Base-by-base conservation (phyloP, 2,888 invertebrate genomes). In the Tricholauxania praeusta region DNA sequence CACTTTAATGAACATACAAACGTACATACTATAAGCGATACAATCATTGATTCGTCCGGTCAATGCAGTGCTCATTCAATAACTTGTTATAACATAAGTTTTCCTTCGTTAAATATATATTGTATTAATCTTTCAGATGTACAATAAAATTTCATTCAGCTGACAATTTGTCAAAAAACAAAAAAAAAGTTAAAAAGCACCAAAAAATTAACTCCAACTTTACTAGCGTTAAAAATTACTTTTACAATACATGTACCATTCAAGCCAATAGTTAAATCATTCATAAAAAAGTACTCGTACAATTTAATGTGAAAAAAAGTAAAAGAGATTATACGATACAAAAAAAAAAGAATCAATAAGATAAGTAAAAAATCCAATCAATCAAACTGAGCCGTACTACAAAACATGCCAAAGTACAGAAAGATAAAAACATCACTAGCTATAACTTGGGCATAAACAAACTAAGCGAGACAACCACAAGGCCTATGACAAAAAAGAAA, bases 331-430 rank as follows among this genome's bases (percentile, higher is more conserved):
- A 62, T 60, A 66, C 28, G 49, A 8, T 53, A 64, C 48, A 49
- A 74, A 62, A 66, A 76, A 68, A 57, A 72, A 72, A 79, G 83
- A 83, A 83, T 84, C 84, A 84, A 84, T 83, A 83, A 84, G 82
- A 82, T 82, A 84, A 84, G 82, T 83, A 82, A 83, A 80, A 80
- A 85, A 85, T 83, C 83, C 84, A 84, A 85, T 84, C 84, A 84
- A 84, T 84, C 84, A 84, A 83, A 82, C 80, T 79, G 79, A 84
- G 80, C 70, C 69, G 60, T 57, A 72, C 22, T 57, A 72, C 22
- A 48, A 60, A 73, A 68, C 49, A 70, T 57, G 22, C 69, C 68
- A 22, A 49, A 47, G 51, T 65, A 53, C 66, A 64, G 62, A 39
- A 49, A 48, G 64, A 64, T 12, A 62, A 74, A 64, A 65, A 62